Conservation (phyloP, 30 jellyfish, hydroid and myxozoan species). For the Aurelia aurita complex sp. Pacific region DNA sequence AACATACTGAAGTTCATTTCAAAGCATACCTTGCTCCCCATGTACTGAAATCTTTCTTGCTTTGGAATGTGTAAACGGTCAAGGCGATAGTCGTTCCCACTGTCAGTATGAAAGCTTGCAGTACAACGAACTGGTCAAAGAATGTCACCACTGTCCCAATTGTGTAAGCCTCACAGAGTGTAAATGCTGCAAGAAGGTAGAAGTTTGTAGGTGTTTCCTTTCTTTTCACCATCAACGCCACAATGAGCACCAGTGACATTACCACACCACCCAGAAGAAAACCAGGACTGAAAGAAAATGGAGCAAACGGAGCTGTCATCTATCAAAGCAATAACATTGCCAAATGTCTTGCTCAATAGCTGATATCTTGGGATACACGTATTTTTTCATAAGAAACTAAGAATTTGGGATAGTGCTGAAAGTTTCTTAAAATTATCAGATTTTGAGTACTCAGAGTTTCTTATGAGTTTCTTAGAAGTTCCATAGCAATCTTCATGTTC, state of each 20-base stretch:
- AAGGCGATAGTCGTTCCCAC: slow-evolving; percentile 85
- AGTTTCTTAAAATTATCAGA: no score
- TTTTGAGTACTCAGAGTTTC: no score
- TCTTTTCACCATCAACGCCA: slow-evolving; percentile 86
- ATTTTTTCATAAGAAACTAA: no score
- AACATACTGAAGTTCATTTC: no score
- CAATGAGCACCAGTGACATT: slow-evolving; percentile 68
- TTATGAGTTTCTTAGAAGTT: no score
- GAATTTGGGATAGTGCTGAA: no score
- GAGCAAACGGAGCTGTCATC: no score
- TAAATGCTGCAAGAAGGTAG: slow-evolving; percentile 91
- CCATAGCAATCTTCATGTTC: no score
- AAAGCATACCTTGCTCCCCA: slow-evolving; percentile 96
- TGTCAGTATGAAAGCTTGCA: slow-evolving; percentile 89
- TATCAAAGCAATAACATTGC: no score
- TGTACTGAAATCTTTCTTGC: slow-evolving; percentile 88
- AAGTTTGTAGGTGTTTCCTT: slow-evolving; percentile 88
- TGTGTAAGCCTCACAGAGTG: slow-evolving; percentile 94
- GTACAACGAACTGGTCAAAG: slow-evolving; percentile 80
- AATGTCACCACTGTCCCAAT: slow-evolving; percentile 94
- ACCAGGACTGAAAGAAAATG: slow-evolving; percentile 62
- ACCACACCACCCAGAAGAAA: slow-evolving; percentile 80
- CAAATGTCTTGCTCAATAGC: no score
- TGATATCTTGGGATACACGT: no score
- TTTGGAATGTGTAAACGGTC: slow-evolving; percentile 91